Conservation (phyloP, 2,888 invertebrate species). For the Eulithis prunata region DNA sequence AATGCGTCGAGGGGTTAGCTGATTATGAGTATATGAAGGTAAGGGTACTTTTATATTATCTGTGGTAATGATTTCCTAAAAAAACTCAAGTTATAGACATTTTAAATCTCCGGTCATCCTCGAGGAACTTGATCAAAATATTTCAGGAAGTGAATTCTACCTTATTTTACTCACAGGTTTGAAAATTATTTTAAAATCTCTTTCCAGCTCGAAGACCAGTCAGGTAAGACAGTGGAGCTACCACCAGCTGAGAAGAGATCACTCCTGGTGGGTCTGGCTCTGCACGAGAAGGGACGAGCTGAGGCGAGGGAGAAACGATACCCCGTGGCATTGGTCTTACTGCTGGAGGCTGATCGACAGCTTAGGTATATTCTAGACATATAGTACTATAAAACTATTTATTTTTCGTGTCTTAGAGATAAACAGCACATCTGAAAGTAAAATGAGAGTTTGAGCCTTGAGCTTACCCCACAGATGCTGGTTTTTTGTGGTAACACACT, state of each 20-base stretch:
- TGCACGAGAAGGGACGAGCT: conserved; percentile 91
- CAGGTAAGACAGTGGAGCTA: conserved; percentile 88
- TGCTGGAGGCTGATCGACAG: conserved; percentile 91
- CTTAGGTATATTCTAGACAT: conserved; percentile 74
- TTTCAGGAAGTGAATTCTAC: too few relatives aligned
- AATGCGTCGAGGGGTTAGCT: conserved; percentile 65
- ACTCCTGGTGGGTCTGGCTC: conserved; percentile 89
- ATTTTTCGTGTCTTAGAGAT: too few relatives aligned
- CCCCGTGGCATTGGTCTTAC: conserved; percentile 88
- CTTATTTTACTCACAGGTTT: too few relatives aligned
- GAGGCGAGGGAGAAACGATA: conserved; percentile 87
- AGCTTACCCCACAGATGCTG: too few relatives aligned
- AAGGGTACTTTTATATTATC: background rate
- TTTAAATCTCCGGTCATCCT: too few relatives aligned
- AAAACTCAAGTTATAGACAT: too few relatives aligned
- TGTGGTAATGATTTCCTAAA: too few relatives aligned
- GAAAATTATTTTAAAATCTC: too few relatives aligned
- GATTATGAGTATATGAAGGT: conserved; percentile 84
- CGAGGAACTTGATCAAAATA: too few relatives aligned
- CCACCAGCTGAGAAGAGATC: conserved; percentile 88
- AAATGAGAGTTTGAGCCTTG: too few relatives aligned
- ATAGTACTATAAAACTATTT: background rate
- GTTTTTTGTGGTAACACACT: too few relatives aligned
- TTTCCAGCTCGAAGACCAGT: conserved; percentile 89
- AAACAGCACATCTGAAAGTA: too few relatives aligned